Evolutionary conservation across 2,888 invertebrate species (phyloP), one percentile per base, ranked within the genome.

Genomic region (Odontocolon sp.): DNA sequence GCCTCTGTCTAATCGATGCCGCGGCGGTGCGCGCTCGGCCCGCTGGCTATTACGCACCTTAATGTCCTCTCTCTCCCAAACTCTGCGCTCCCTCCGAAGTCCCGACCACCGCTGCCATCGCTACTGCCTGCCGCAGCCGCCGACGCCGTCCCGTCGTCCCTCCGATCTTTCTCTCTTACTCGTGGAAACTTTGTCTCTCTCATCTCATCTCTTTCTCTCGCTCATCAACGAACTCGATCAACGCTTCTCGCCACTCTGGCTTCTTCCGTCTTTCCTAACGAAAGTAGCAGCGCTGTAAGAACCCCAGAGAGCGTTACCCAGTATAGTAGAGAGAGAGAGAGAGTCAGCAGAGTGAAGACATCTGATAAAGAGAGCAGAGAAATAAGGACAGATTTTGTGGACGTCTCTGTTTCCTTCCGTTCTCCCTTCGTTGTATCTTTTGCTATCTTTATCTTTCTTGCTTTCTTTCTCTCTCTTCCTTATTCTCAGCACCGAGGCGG

Each of bases 1-100:
- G 86, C 85, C 85, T 86, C 87, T 89, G 89, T 89, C 90, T 90
- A 90, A 90, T 90, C 90, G 90, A 90, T 90, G 90, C 89, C 89
- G 89, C 88, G 87, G 88, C 86, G 87, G 89, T 88, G 89, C 89
- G 89, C 89, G 88, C 88, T 88, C 88, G 89, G 86, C 87, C 88
- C 88, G 89, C 88, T 89, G 89, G 90, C 90, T 90, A 89, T 90
- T 90, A 90, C 90, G 90, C 89, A 90, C 90, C 89, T 90, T 90
- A 90, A 90, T 90, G 89, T 90, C 90, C 89, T 87, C 85, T 85
- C 86, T 82, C 86, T 71, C 71, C 71, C 76, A 40, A 71, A 67
- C 40, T 71, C 56, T 59, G 42, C 69, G 42, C 72, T 16, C 52
- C 63, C 50, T 52, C 68, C 59, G 50, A 47, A 50, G 50, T 38